Conservation (phyloP, 2,113 vertebrate genomes). For the Benitochromis conjunctus region DNA sequence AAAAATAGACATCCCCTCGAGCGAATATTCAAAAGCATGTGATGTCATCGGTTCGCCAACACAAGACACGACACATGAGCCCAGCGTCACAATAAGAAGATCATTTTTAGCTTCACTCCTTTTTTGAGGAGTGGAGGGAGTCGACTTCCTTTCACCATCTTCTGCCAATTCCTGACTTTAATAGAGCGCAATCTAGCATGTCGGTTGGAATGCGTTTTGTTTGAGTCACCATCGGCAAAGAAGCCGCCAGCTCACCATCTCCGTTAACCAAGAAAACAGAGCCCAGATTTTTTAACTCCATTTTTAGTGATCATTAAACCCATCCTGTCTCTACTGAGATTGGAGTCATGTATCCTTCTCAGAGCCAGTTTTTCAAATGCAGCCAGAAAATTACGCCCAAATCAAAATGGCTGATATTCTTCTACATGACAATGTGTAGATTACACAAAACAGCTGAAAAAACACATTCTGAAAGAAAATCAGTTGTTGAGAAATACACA, state of each 20-base stretch:
- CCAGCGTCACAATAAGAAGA: neutral
- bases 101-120: conserved; percentile 33
- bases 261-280: neutral
- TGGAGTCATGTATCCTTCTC: neutral
- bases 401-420: neutral
- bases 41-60: neutral
- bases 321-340: neutral
- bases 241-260: neutral
- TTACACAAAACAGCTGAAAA: neutral
- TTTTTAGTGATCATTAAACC: neutral
- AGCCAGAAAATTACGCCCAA: neutral
- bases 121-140: neutral
- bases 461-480: neutral
- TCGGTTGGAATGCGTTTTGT: neutral
- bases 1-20: neutral
- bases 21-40: neutral
- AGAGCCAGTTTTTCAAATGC: neutral
- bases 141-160: neutral
- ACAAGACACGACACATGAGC: neutral
- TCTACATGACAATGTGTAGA: neutral
- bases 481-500: neutral
- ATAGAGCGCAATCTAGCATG: neutral
- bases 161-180: neutral
- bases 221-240: neutral
- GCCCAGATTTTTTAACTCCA: neutral